Conservation (phyloP, 1,140 invertebrate species). For the Drosophila pandora region DNA sequence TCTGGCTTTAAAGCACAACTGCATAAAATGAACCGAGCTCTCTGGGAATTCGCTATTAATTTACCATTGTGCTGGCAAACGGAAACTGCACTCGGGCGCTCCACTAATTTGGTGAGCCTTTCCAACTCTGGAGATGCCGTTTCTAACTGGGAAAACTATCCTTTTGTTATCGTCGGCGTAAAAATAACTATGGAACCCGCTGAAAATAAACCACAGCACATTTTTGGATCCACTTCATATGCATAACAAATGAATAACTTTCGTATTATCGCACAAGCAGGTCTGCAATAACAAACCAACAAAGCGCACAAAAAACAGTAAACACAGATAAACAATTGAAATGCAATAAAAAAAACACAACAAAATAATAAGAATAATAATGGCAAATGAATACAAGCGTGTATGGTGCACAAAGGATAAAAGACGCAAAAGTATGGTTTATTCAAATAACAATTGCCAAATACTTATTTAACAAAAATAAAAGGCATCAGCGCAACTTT, state of each 20-base stretch:
- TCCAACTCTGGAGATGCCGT: slow-evolving; percentile 21
- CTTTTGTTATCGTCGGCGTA: slow-evolving; percentile 44
- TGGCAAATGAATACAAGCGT: slow-evolving; percentile 47
- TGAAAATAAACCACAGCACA: slow-evolving; percentile 44
- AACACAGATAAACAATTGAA: slow-evolving; percentile 65
- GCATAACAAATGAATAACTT: slow-evolving; percentile 77
- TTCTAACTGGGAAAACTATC: slow-evolving; percentile 49
- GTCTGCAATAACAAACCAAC: slow-evolving; percentile 19
- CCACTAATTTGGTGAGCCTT: slow-evolving; percentile 39
- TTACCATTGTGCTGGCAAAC: slow-evolving; percentile 30
- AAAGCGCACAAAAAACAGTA: slow-evolving; percentile 22
- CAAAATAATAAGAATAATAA: slow-evolving; percentile 34
- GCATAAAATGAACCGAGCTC: background rate
- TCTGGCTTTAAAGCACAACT: slow-evolving; percentile 22
- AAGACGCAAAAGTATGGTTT: slow-evolving; percentile 49
- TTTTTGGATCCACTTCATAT: slow-evolving; percentile 68
- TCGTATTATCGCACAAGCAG: slow-evolving; percentile 48
- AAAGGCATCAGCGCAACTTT: slow-evolving; percentile 56
- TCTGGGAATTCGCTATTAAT: slow-evolving; percentile 20
- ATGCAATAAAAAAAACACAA: slow-evolving; percentile 36
- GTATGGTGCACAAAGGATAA: slow-evolving; percentile 37
- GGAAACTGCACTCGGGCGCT: slow-evolving; percentile 52
- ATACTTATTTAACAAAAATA: slow-evolving; percentile 78
- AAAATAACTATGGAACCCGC: slow-evolving; percentile 19
- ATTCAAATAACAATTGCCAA: slow-evolving; percentile 76